Evolutionary conservation across 2,888 invertebrate species (phyloP).

Genomic region (Caenorhabditis imperialis): DNA sequence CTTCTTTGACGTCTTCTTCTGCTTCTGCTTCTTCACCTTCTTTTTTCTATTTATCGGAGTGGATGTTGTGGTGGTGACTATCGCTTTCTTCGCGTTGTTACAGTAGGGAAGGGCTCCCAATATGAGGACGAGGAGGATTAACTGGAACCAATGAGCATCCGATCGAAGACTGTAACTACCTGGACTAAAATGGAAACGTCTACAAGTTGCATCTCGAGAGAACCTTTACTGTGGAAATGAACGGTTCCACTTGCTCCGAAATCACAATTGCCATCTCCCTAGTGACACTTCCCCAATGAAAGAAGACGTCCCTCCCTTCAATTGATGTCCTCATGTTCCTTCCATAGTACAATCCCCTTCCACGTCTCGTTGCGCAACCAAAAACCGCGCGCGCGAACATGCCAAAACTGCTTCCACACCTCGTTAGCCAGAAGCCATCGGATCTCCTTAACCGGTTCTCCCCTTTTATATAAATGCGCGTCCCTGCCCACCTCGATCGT

Average conservation of each 20-base stretch:
- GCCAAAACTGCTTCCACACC: slow-evolving; percentile 50
- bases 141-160: no score
- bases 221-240: no score
- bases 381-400: slow-evolving; percentile 35
- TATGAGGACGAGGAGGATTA: background rate
- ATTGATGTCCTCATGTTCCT: no score
- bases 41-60: background rate
- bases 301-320: no score
- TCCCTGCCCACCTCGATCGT: background rate
- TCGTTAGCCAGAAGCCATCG: slow-evolving; percentile 40
- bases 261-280: no score
- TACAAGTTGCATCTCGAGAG: no score
- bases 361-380: slow-evolving; percentile 32
- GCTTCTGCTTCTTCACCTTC: background rate
- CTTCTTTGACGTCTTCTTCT: background rate
- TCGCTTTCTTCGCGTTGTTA: background rate
- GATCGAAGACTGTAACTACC: no score
- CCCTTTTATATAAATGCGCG: slow-evolving; percentile 22
- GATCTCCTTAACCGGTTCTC: slow-evolving; percentile 24
- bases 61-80: background rate
- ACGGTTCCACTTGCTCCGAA: no score
- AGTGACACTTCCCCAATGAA: no score
- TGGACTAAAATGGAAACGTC: no score
- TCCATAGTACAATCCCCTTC: slow-evolving; percentile 3
- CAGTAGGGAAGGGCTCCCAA: background rate